Conservation (phyloP, 1,140 invertebrate species). For the Drosophila nebulosa region DNA sequence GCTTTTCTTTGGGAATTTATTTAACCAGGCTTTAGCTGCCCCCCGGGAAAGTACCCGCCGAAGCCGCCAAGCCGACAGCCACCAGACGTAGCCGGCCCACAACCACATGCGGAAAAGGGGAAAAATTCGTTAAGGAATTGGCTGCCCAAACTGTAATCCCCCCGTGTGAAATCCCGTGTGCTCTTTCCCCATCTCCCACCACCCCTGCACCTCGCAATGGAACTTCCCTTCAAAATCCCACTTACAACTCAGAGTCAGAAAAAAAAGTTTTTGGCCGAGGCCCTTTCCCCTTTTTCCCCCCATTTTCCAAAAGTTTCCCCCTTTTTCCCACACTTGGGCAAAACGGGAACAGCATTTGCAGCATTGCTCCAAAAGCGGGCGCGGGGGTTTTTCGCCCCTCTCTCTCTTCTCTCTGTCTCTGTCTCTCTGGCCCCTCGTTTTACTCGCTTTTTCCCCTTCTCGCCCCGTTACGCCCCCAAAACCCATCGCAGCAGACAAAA, state of each 20-base stretch:
- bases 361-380: not conserved
- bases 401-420: too few relatives aligned
- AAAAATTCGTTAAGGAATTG: conserved; percentile 61
- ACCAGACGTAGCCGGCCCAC: not conserved
- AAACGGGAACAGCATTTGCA: conserved; percentile 23
- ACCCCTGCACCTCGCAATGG: conserved; percentile 7
- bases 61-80: not conserved
- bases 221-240: conserved; percentile 23
- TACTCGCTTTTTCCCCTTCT: not conserved
- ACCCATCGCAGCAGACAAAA: conserved; percentile 68
- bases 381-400: not conserved
- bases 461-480: not conserved
- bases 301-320: too few relatives aligned
- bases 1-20: not conserved
- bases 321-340: conserved; percentile 17
- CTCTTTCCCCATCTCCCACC: not conserved
- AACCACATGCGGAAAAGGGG: conserved; percentile 44
- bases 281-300: not conserved
- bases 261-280: conserved; percentile 37
- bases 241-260: conserved; percentile 13
- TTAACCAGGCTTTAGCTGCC: conserved; percentile 40
- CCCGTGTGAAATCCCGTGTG: conserved; percentile 36
- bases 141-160: conserved; percentile 55
- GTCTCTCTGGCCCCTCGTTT: not conserved
- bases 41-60: conserved; percentile 56